Base-by-base conservation (phyloP, 2,888 invertebrate species). In the Polymixis lichenea region DNA sequence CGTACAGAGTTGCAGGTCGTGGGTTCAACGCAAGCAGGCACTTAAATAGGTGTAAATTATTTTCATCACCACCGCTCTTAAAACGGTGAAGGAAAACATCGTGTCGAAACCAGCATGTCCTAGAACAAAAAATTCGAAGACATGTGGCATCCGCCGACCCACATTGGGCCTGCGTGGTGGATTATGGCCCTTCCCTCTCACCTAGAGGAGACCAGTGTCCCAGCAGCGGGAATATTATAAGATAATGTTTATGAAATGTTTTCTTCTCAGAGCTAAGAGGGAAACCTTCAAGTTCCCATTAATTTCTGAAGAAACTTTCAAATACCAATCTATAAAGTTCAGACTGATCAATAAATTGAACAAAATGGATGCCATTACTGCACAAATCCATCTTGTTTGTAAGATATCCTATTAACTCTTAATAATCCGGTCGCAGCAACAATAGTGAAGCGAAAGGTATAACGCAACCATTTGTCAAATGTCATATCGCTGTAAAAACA, bases 391-490 rank as follows among this genome's bases (percentile, higher is more conserved):
- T 84, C 76, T 75, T 62, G 28, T 68, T 75, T 49, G 60, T 58
- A 38, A 51, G 74, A 75, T 72, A 81, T 68, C 78, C 80, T 83
- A 80, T 84, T 77, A 84, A 78, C 69, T 83, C 67, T 67, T 75
- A 51, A 75, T 84, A 86, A 86, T 83, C 70, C 72, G 84, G 82
- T 79, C 85, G 72, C 43, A 79, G 72, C 46, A 77, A 85, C 87
- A 89, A 88, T 85, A 51, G 71, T 67, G 49, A 67, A 81, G 85
- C 88, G 87, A 88, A 87, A 86, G 87, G 86, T 76, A 85, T 81
- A 83, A 71, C 83, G 89, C 85, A 89, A 89, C 85, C 77, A 89
- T 88, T 90, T 88, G 89, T 89, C 90, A 90, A 90, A 89, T 85
- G 88, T 80, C 86, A 90, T 77, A 86, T 77, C 51, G 82, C 74